Evolutionary conservation across 2,797 vertebrate genomes (phyloP).

Genomic region (Helicolenus hilgendorfi): DNA sequence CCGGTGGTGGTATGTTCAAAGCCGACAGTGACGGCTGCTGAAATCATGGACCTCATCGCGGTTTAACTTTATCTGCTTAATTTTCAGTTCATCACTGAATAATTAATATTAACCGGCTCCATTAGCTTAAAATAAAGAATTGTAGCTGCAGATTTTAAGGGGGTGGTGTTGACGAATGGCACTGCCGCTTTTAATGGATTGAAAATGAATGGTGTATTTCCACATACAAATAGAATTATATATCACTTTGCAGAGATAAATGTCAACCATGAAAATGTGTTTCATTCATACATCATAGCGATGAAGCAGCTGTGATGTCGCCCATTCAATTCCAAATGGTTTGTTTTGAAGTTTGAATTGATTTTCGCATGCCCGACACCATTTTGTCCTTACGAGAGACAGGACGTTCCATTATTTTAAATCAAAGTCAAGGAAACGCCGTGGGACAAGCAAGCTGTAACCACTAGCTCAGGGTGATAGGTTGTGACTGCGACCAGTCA

Average conservation of each 20-base stretch:
- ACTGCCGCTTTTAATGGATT: background rate
- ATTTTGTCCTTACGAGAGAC: background rate
- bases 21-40: background rate
- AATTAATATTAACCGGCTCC: background rate
- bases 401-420: background rate
- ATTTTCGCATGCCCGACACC: background rate
- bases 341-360: slow-evolving; percentile 2
- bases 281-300: background rate
- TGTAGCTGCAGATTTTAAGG: background rate
- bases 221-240: background rate
- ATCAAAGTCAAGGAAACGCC: background rate
- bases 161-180: background rate
- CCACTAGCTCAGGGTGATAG: background rate
- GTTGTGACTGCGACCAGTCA: background rate
- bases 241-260: background rate
- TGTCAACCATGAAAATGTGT: background rate
- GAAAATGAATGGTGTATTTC: background rate
- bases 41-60: background rate
- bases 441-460: background rate
- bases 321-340: background rate
- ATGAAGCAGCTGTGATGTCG: background rate
- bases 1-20: background rate
- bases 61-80: background rate
- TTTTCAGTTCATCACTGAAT: background rate
- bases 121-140: background rate